Conservation (phyloP, 2,888 invertebrate genomes). For the Xylophagus ater region DNA sequence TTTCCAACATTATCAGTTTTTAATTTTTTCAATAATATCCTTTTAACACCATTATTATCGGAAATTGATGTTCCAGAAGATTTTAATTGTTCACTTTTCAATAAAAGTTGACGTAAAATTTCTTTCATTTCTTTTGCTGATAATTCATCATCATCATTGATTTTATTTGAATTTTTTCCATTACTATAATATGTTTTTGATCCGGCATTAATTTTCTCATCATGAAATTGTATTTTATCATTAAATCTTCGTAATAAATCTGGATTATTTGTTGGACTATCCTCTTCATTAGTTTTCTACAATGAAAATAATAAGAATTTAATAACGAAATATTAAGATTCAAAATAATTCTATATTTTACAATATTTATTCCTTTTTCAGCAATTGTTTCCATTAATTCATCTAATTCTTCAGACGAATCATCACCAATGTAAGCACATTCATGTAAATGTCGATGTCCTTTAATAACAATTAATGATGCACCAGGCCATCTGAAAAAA, state of each 20-base stretch:
- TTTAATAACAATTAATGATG: conserved; percentile 62
- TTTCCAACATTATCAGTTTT: conserved; percentile 28
- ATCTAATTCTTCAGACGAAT: conserved; percentile 64
- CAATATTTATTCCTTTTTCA: conserved; percentile 35
- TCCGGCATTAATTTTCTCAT: conserved; percentile 35
- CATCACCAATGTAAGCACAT: conserved; percentile 70
- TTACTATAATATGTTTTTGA: conserved; percentile 22
- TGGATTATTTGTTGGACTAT: conserved; percentile 49
- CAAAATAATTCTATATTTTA: conserved; percentile 20
- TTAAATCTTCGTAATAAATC: conserved; percentile 50
- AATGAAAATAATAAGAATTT: neutral
- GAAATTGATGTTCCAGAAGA: too few relatives aligned
- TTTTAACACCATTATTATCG: too few relatives aligned
- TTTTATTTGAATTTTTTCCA: conserved; percentile 4
- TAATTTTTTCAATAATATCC: conserved; percentile 27
- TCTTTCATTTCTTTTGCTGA: conserved; percentile 23
- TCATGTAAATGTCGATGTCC: conserved; percentile 67
- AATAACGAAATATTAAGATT: too few relatives aligned
- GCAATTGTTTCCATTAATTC: conserved; percentile 46
- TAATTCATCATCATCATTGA: conserved; percentile 21
- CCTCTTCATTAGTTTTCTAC: conserved; percentile 24
- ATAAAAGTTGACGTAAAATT: conserved; percentile 27
- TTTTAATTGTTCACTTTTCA: too few relatives aligned
- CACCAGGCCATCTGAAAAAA: conserved; percentile 62
- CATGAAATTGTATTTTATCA: conserved; percentile 50